phyloP scores from a whole-genome alignment of 2,113 vertebrate genomes.

The Gorsachius goisagi region DNA sequence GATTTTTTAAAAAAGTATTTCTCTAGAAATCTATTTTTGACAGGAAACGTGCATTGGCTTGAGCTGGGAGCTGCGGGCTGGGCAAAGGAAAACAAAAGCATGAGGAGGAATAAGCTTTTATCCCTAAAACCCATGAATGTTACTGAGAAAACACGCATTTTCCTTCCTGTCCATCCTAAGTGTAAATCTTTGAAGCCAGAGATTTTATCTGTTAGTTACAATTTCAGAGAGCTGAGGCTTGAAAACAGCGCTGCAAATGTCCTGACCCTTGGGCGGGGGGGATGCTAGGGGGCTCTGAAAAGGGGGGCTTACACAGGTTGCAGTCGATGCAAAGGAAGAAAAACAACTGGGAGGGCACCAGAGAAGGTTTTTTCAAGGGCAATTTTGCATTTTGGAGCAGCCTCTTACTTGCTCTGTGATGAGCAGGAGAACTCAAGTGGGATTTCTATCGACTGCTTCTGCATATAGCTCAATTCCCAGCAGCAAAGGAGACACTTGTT shows the following conservation, averaged over 20 bases:
- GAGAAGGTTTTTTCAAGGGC: slow-evolving; percentile 31
- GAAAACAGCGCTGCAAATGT: not conserved
- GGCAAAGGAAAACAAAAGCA: slow-evolving; percentile 31
- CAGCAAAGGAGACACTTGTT: not conserved
- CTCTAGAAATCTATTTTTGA: slow-evolving; percentile 10
- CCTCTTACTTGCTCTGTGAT: not conserved
- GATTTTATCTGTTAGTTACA: not conserved
- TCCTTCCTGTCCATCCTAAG: not conserved
- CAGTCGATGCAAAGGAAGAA: slow-evolving; percentile 17
- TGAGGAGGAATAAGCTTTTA: slow-evolving; percentile 14
- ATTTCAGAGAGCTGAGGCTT: not conserved
- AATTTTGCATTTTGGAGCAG: slow-evolving; percentile 37
- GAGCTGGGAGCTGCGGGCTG: not conserved
- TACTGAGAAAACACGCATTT: not conserved
- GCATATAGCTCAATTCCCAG: not conserved
- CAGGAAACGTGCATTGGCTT: not conserved
- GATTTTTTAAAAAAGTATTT: slow-evolving; percentile 59
- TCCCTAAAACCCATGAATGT: not conserved
- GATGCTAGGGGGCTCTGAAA: not conserved
- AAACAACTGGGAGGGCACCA: not conserved
- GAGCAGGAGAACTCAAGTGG: not conserved
- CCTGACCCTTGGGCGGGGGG: not conserved
- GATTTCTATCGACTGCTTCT: not conserved
- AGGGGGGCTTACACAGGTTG: not conserved
- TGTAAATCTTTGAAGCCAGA: not conserved